A percentile compares a stretch with the other conserved stretches of the same genome.
phyloP scores from a whole-genome alignment of 2,888 invertebrate genomes.

The Lasioglossum oenotherae region DNA sequence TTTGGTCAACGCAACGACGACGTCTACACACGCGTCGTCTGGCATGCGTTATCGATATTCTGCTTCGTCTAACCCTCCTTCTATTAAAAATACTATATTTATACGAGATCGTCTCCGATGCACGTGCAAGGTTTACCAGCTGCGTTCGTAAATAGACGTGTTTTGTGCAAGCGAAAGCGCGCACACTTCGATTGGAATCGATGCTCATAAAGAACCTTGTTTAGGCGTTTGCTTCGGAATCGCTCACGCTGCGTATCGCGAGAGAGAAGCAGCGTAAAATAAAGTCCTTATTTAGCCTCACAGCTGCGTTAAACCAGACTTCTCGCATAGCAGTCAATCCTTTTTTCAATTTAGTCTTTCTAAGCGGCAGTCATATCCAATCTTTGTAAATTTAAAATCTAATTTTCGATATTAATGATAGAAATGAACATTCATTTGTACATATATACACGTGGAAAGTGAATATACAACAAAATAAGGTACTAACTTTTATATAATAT shows the following conservation, averaged over 20 bases:
- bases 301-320: neutral
- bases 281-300: neutral
- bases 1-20: neutral
- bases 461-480: too few species aligned
- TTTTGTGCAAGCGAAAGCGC: conserved; percentile 18
- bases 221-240: conserved; percentile 14
- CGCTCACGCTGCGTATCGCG: neutral
- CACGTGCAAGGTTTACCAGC: conserved; percentile 20
- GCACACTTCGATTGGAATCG: conserved; percentile 25
- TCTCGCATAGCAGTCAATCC: neutral
- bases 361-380: neutral
- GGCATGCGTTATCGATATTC: conserved; percentile 51
- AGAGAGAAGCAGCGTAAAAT: neutral
- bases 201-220: conserved; percentile 16
- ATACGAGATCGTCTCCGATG: conserved; percentile 46
- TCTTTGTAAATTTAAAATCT: neutral
- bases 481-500: too few species aligned
- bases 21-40: conserved; percentile 15
- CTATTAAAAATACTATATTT: conserved; percentile 60
- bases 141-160: conserved; percentile 46
- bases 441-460: too few species aligned
- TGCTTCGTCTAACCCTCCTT: conserved; percentile 47
- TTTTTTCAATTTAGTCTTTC: neutral
- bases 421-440: too few species aligned
- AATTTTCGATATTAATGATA: neutral